A percentile compares a stretch with the other conserved stretches of the same genome.
Conservation (phyloP, 2,113 vertebrate genomes). For the Gambusia holbrooki region DNA sequence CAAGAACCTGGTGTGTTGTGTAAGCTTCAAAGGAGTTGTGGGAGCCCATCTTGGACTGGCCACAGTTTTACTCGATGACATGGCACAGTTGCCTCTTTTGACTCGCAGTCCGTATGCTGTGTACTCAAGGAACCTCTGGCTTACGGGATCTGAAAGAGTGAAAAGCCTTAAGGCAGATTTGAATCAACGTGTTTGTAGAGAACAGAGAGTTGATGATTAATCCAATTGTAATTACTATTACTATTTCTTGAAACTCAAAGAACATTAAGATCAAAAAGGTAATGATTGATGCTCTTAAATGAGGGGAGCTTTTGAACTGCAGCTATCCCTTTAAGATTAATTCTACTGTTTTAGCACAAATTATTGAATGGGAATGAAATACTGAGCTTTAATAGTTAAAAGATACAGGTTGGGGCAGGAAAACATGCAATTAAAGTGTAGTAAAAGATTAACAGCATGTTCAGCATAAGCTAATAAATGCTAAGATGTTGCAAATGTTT, state of each 20-base stretch:
- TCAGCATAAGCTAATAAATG: too few species aligned
- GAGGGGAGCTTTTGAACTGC: neutral
- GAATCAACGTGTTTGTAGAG: slow-evolving; percentile 1
- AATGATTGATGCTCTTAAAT: neutral
- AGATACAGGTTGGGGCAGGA: neutral
- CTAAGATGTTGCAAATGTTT: too few species aligned
- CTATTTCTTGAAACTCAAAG: neutral
- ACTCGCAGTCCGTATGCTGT: slow-evolving; percentile 16
- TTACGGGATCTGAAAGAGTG: slow-evolving; percentile 13
- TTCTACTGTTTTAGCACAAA: neutral
- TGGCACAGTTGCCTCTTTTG: neutral
- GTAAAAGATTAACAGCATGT: neutral
- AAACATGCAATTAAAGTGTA: neutral
- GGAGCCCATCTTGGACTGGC: slow-evolving; percentile 33
- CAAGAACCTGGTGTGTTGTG: slow-evolving; percentile 10
- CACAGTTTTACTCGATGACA: neutral
- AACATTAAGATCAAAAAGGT: neutral
- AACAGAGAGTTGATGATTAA: neutral
- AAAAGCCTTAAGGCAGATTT: slow-evolving; percentile 11
- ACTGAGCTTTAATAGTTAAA: neutral
- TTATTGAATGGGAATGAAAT: neutral
- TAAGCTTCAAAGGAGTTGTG: slow-evolving; percentile 31
- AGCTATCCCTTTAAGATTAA: neutral
- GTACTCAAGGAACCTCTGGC: neutral
- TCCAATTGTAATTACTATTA: neutral